Conservation (phyloP, 2,888 invertebrate species). For the Amphipoea oculea region DNA sequence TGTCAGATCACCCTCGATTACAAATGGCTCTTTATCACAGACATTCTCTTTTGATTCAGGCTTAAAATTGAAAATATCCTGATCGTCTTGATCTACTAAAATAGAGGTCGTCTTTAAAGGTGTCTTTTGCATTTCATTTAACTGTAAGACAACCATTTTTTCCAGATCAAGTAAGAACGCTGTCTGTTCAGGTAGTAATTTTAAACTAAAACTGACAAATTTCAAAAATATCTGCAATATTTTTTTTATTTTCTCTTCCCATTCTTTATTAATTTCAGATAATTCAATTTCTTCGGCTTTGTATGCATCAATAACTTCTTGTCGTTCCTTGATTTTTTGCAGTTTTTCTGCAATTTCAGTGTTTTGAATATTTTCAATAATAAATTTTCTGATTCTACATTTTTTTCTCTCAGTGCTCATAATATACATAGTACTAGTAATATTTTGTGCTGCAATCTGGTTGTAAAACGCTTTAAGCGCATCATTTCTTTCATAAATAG, state of each 20-base stretch:
- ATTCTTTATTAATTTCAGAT: constrained; percentile 79
- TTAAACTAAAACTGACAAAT: constrained; percentile 84
- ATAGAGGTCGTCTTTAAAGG: constrained; percentile 72
- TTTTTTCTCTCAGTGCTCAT: constrained; percentile 86
- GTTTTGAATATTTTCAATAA: constrained; percentile 79
- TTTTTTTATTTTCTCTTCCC: constrained; percentile 84
- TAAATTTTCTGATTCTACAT: constrained; percentile 82
- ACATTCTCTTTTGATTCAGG: constrained; percentile 47
- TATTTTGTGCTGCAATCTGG: constrained; percentile 80
- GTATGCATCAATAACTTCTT: constrained; percentile 73
- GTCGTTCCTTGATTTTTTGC: constrained; percentile 77
- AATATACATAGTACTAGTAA: constrained; percentile 84
- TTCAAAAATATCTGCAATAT: constrained; percentile 83
- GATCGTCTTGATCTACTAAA: constrained; percentile 74
- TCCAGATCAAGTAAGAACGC: constrained; percentile 85
- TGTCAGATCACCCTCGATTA: constrained; percentile 79
- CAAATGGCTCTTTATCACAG: constrained; percentile 81
- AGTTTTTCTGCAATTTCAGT: constrained; percentile 77
- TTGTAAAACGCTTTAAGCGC: constrained; percentile 80
- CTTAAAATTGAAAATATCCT: constrained; percentile 77
- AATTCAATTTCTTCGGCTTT: constrained; percentile 74
- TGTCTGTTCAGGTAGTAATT: constrained; percentile 85
- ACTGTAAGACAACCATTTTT: constrained; percentile 84
- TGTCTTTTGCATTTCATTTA: constrained; percentile 83
- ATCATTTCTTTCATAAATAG: constrained; percentile 80